Evolutionary conservation across 2,888 invertebrate genomes (phyloP), one percentile per base, ranked within the genome.

Genomic region (Idaea biselata): DNA sequence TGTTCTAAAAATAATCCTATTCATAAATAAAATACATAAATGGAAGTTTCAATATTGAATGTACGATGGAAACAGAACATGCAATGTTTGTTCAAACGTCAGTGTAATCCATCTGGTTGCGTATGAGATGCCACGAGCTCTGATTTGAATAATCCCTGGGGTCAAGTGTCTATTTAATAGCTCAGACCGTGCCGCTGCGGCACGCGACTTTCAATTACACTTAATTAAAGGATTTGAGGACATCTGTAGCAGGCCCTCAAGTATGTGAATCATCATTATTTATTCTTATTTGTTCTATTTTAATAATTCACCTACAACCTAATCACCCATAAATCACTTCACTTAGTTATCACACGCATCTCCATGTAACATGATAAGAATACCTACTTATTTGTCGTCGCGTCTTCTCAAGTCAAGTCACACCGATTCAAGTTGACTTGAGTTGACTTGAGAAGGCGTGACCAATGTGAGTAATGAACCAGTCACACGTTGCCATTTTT

Each of bases 151-250:
- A 83, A 86, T 85, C 82, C 81, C 75, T 73, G 73, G 68, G 86
- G 86, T 87, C 84, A 88, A 82, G 76, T 73, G 86, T 83, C 82
- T 87, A 84, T 82, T 82, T 73, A 78, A 72, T 70, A 75, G 76
- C 81, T 79, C 80, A 80, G 77, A 66, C 67, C 67, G 69, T 64
- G 66, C 67, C 68, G 65, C 66, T 63, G 58, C 67, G 75, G 76
- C 75, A 76, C 75, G 77, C 75, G 74, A 65, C 77, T 77, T 63
- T 66, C 82, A 85, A 88, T 87, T 88, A 86, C 62, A 68, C 69
- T 82, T 83, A 82, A 84, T 87, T 85, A 84, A 75, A 74, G 77
- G 75, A 82, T 81, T 84, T 81, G 77, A 80, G 76, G 74, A 71
- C 69, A 73, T 71, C 73, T 66, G 69, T 72, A 71, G 74, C 75